phyloP scores from a whole-genome alignment of 2,888 invertebrate species.

The Cistogaster globosa region DNA sequence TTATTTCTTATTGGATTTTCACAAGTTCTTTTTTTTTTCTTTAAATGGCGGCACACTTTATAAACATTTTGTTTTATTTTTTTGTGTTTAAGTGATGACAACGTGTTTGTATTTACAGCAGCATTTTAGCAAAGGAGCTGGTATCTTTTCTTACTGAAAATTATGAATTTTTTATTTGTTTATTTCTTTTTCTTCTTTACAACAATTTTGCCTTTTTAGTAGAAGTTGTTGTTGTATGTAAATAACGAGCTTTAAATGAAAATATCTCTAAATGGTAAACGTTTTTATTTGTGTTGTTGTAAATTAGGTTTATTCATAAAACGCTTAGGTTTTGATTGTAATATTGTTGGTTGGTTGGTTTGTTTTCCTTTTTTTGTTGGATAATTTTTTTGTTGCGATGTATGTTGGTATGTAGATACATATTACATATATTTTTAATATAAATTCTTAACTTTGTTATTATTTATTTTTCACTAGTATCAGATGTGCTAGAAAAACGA shows the following conservation, averaged over 20 bases:
- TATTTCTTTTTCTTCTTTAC: neutral
- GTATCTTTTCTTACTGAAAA: constrained; percentile 4
- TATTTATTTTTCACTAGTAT: constrained; percentile 58
- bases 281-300: neutral
- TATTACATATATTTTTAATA: constrained; percentile 36
- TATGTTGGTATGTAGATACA: neutral
- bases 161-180: neutral
- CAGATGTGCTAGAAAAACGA: constrained; percentile 77
- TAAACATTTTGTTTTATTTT: neutral
- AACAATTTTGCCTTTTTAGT: constrained; percentile 42
- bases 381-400: neutral
- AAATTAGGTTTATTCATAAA: constrained; percentile 22
- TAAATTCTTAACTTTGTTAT: constrained; percentile 45
- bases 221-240: constrained; percentile 1
- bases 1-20: too few species aligned
- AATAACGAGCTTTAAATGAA: neutral
- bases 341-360: too few species aligned
- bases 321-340: constrained; percentile 37
- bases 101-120: neutral
- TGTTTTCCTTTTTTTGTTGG: too few species aligned
- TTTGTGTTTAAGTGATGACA: neutral
- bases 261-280: neutral
- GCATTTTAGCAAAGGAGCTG: neutral
- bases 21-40: neutral
- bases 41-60: constrained; percentile 14